Evolutionary conservation across 2,888 invertebrate species (phyloP).

Genomic region (Protonemura montana): DNA sequence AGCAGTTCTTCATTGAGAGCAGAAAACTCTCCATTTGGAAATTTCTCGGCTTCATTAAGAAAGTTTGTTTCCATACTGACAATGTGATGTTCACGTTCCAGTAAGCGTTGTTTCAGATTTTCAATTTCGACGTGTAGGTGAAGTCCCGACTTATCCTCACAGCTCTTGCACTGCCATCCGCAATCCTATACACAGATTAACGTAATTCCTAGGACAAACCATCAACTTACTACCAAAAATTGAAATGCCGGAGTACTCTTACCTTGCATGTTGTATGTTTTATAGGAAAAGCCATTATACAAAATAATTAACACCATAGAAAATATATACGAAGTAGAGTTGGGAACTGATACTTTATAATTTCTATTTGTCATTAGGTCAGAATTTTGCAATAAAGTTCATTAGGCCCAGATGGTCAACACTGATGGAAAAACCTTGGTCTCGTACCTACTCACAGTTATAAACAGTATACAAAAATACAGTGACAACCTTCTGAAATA

Average conservation of each 20-base stretch:
- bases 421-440: not conserved
- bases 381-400: not conserved
- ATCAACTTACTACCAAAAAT: not conserved
- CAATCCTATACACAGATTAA: constrained; percentile 62
- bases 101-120: constrained; percentile 80
- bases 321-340: not conserved
- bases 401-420: not conserved
- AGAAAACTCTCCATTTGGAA: constrained; percentile 74
- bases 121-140: constrained; percentile 89
- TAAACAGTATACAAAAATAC: not conserved
- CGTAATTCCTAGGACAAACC: not conserved
- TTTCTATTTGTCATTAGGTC: constrained; percentile 4
- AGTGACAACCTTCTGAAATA: too few relatives aligned
- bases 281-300: constrained; percentile 33
- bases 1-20: constrained; percentile 83
- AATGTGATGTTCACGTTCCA: constrained; percentile 84
- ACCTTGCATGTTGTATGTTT: constrained; percentile 41
- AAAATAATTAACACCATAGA: not conserved
- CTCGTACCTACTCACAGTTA: not conserved
- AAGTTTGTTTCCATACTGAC: constrained; percentile 87
- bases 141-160: constrained; percentile 59
- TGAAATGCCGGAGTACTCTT: constrained; percentile 9
- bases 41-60: constrained; percentile 72
- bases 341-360: not conserved
- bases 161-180: constrained; percentile 67